phyloP scores from a whole-genome alignment of 2,797 vertebrate species.

The Peromyscus nudipes region DNA sequence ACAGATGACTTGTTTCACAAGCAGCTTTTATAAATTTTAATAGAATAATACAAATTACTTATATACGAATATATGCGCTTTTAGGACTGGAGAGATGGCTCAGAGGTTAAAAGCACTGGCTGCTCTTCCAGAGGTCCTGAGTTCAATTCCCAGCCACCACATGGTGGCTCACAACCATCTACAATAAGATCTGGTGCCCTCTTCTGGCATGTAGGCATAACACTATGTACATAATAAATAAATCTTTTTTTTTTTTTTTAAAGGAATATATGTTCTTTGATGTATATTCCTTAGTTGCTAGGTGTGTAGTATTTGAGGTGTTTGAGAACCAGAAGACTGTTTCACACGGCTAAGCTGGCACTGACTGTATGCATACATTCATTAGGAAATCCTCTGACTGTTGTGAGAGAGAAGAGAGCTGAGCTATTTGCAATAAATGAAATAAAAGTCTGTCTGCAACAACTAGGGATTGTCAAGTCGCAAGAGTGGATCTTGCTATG shows the following conservation, averaged over 20 bases:
- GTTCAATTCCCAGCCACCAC: no score
- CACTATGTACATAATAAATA: no score
- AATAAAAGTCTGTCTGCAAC: not conserved
- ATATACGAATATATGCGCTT: not conserved
- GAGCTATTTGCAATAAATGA: not conserved
- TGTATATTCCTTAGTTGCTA: not conserved
- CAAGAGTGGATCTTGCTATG: not conserved
- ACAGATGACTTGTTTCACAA: conserved; percentile 33
- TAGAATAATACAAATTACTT: conserved; percentile 5
- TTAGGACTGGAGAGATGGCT: no score
- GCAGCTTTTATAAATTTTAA: conserved; percentile 32
- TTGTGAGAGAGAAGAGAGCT: not conserved
- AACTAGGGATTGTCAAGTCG: not conserved
- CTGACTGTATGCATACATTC: not conserved
- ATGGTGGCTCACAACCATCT: no score
- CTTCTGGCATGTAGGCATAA: no score
- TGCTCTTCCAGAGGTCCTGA: no score
- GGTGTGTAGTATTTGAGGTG: conserved; percentile 34
- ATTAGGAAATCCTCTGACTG: not conserved
- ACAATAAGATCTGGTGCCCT: no score
- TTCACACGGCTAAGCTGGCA: not conserved
- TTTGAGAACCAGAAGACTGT: conserved; percentile 29
- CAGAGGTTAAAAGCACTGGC: no score
- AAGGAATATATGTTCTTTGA: not conserved
- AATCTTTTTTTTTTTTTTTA: no score